Base-by-base conservation (phyloP, 2,888 invertebrate species). In the Octonoba sinensis region DNA sequence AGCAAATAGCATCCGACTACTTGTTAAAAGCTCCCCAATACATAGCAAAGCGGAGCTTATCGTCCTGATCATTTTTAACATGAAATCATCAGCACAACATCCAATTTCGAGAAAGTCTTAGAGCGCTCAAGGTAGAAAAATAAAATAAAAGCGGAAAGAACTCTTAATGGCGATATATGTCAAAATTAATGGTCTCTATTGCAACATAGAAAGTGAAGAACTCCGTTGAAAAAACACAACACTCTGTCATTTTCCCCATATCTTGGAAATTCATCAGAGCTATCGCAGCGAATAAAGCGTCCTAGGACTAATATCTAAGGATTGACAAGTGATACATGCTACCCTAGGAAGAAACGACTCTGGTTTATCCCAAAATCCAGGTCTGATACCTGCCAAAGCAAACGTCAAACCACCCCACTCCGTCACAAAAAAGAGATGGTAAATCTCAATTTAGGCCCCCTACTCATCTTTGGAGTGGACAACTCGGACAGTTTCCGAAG, bases 391-490 rank as follows among this genome's bases (percentile, higher is more conserved):
- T 69, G 71, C 57, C 71, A 77, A 69, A 76, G 60, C 47, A 36
- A 46, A 73, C 73, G 64, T 73, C 73, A 73, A 73, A 64, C 49
- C 73, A 24, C n/a, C 54, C 46, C 24, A 24, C 54, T 36, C 46
- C 20, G 54, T 15, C 49, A 22, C 51, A 49, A 69, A 36, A 49
- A 22, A 22, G 67, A n/a, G 71, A 65, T 79, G 79, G 79, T 79
- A 79, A 73, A 79, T 79, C 73, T 73, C 79, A 79, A 79, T 79
- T 79, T 78, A 51, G 47, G 66, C 71, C 36, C 59, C 46, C 44
- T 54, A 44, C 47, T 70, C 78, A 62, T 76, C 27, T 67, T 27
- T 46, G 24, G 27, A 51, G 59, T 65, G 79, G 79, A 78, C 78
- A 78, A 16, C 60, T 60, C 44, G 66, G 72, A 79, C 72, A 65